Evolutionary conservation across 1,140 invertebrate genomes (phyloP), one percentile per base, ranked within the genome.

Genomic region (Trichonephila clavipes): DNA sequence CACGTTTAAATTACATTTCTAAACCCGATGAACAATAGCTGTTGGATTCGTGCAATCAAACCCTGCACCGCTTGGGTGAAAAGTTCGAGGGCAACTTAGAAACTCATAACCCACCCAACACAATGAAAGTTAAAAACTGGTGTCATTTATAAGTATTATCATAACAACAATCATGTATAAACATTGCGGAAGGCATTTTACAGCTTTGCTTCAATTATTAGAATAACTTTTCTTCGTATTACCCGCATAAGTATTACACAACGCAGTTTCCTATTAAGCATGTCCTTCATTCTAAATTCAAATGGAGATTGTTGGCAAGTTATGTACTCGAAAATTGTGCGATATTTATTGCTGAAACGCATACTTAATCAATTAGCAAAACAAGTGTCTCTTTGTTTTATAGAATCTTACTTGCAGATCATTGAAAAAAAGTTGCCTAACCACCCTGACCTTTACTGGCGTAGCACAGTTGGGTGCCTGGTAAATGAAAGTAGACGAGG

Each of bases 111-210:
- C 66, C 66, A 69, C 66, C 66, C 66, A 69, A 69, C 66, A 69
- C 66, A 69, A 69, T 69, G 24, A 69, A 28, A 69, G 66, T 69
- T 69, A 69, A 69, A 69, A 69, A 69, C 66, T 24, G 24, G 66
- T 69, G 66, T 69, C 66, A 69, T 69, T 69, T 69, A 69, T 69
- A 69, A 28, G 66, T 69, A 69, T 69, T 69, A 69, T 69, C 66
- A 69, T 69, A 69, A 69, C 66, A 69, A 69, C 66, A 69, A 69
- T 69, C 24, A 24, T 69, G 66, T 69, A 69, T 69, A 69, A 69
- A 69, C 24, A 69, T 69, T 69, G n/a, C 24, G 10, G n/a, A n/a
- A 24, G 66, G 14, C 24, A 69, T 69, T 69, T 69, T 24, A 69
- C n/a, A 28, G n/a, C n/a, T 24, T 12, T 14, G n/a, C 24, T 69